Base-by-base conservation (phyloP, 2,888 invertebrate species). In the Saturnia pavonia region DNA sequence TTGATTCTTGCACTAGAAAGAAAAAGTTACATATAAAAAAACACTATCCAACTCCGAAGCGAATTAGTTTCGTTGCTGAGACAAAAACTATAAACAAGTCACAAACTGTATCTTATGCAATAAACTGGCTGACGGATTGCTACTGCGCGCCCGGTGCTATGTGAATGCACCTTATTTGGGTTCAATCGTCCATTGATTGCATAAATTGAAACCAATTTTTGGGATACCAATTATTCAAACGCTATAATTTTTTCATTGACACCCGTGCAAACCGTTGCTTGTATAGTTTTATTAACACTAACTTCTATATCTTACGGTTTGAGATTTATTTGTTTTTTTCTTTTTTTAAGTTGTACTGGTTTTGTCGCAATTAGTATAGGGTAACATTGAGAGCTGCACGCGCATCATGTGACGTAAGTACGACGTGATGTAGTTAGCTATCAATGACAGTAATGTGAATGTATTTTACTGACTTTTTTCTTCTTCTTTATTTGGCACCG, bases 101-200 rank as follows among this genome's bases (percentile, higher is more conserved):
- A 76, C 43, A 67, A 72, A 68, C 73, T 75, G 75, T 87, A 89
- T 90, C 89, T 83, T 54, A 25, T 51, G 75, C 86, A 77, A 82
- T 91, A 91, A 91, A 91, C 73, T 78, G 77, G 72, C 78, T 90
- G 89, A 91, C 88, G 82, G 79, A 91, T 91, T 80, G 91, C 91
- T 91, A 90, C 92, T 81, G 91, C 57, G 78, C 76, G 77, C 74
- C 68, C 63, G 57, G 25, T 25, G 70, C 79, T 75, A 75, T 79
- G 78, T 74, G 75, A 65, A 72, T 76, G 69, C 69, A 67, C 72
- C 73, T 71, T 70, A 16, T 74, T 74, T 68, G 76, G 72, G 77
- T 71, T 71, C 77, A 73, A 67, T 43, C 34, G 43, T 54, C 65
- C 65, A 65, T 65, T 65, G 34, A 34, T 40, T 65, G 65, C n/a